phyloP scores from a whole-genome alignment of 2,113 vertebrate genomes.

The Tenebrosternarchus preto region DNA sequence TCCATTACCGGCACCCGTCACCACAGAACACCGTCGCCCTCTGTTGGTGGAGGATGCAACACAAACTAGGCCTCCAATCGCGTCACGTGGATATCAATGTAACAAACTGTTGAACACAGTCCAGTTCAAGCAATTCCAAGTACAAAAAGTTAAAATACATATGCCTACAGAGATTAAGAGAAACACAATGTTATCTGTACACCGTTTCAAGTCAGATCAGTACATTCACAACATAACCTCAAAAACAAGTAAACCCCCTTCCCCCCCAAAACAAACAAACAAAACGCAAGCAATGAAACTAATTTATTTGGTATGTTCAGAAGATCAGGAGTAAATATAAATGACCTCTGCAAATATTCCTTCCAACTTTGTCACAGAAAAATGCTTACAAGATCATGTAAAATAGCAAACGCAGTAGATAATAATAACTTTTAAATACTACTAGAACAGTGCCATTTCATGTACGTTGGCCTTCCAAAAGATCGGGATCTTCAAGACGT shows the following conservation, averaged over 20 bases:
- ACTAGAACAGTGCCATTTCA: slow-evolving; percentile 13
- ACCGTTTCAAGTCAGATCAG: slow-evolving; percentile 61
- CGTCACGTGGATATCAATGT: slow-evolving; percentile 14
- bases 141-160: slow-evolving; percentile 55
- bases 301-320: slow-evolving; percentile 57
- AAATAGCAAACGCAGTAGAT: slow-evolving; percentile 2
- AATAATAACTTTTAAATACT: slow-evolving; percentile 2
- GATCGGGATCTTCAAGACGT: neutral
- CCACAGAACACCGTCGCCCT: slow-evolving; percentile 27
- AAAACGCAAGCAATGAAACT: slow-evolving; percentile 60
- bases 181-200: slow-evolving; percentile 59
- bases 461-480: slow-evolving; percentile 12
- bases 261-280: too few relatives aligned
- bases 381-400: slow-evolving; percentile 39
- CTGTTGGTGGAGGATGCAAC: slow-evolving; percentile 42
- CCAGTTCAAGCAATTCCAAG: slow-evolving; percentile 50
- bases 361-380: slow-evolving; percentile 42
- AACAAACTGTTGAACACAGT: slow-evolving; percentile 40
- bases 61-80: neutral
- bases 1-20: slow-evolving; percentile 34
- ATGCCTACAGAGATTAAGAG: slow-evolving; percentile 48
- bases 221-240: slow-evolving; percentile 67
- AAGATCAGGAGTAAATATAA: slow-evolving; percentile 32
- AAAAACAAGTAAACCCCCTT: too few relatives aligned
- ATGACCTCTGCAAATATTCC: slow-evolving; percentile 55